Evolutionary conservation across 2,113 vertebrate genomes (phyloP).

Genomic region (Lethenteron reissneri): DNA sequence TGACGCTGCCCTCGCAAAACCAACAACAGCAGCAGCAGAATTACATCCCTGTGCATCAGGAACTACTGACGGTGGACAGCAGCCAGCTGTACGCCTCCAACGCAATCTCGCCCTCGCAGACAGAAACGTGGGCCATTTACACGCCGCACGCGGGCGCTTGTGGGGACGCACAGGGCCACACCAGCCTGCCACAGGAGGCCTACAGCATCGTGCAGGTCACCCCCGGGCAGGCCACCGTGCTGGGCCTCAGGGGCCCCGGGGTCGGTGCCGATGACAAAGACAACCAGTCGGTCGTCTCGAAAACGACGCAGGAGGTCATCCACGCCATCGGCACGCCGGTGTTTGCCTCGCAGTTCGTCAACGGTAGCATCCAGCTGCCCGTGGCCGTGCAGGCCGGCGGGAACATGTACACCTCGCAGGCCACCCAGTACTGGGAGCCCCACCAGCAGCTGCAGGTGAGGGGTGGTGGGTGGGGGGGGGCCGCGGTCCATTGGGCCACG

Average conservation of each 20-base stretch:
- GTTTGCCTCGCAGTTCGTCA: constrained; percentile 97
- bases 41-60: constrained; percentile 79
- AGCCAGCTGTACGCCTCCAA: constrained; percentile 83
- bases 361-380: constrained; percentile 98
- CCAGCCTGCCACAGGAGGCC: constrained; percentile 88
- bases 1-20: constrained; percentile 58
- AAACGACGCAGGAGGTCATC: constrained; percentile 79
- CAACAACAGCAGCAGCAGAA: constrained; percentile 33
- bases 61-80: constrained; percentile 93
- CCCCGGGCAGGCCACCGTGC: constrained; percentile 33
- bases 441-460: constrained; percentile 63
- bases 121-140: constrained; percentile 98
- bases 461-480: constrained; percentile 19
- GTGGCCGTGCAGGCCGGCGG: constrained; percentile 91
- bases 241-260: constrained; percentile 30
- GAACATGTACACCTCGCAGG: constrained; percentile 54
- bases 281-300: constrained; percentile 42
- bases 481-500: too few species aligned
- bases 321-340: constrained; percentile 69
- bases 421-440: constrained; percentile 95
- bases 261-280: constrained; percentile 52
- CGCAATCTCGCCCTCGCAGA: constrained; percentile 89
- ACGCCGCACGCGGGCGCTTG: constrained; percentile 63
- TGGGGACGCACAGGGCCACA: constrained; percentile 73
- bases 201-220: constrained; percentile 73